phyloP scores from a whole-genome alignment of 2,113 vertebrate species.

The Elanus axillaris region DNA sequence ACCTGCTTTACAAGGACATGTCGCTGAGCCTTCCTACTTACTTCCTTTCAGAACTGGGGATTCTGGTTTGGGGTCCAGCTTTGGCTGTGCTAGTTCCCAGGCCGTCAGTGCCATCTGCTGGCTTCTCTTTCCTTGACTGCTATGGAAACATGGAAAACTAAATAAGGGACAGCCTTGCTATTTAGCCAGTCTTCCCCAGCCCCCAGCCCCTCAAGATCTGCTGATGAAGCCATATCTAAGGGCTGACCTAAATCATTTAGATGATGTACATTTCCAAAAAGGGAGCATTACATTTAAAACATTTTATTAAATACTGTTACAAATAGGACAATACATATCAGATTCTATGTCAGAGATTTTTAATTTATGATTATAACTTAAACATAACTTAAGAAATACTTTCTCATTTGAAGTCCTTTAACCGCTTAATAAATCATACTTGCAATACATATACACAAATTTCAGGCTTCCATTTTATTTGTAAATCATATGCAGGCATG shows the following conservation, averaged over 20 bases:
- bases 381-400: constrained; percentile 4
- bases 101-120: constrained; percentile 55
- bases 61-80: neutral
- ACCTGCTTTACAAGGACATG: neutral
- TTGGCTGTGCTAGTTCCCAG: neutral
- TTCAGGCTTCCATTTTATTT: neutral
- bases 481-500: neutral
- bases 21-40: neutral
- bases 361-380: constrained; percentile 51
- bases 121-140: neutral
- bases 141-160: neutral
- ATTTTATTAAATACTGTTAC: constrained; percentile 35
- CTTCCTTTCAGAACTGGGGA: neutral
- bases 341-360: neutral
- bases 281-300: neutral
- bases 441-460: neutral
- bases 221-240: neutral
- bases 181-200: neutral
- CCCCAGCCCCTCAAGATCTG: neutral
- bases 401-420: neutral
- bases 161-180: neutral
- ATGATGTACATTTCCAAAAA: neutral
- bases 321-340: neutral
- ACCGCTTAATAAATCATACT: neutral
- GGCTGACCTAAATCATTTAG: neutral